Evolutionary conservation across 2,113 vertebrate species (phyloP).

Genomic region (Capreolus pygargus): DNA sequence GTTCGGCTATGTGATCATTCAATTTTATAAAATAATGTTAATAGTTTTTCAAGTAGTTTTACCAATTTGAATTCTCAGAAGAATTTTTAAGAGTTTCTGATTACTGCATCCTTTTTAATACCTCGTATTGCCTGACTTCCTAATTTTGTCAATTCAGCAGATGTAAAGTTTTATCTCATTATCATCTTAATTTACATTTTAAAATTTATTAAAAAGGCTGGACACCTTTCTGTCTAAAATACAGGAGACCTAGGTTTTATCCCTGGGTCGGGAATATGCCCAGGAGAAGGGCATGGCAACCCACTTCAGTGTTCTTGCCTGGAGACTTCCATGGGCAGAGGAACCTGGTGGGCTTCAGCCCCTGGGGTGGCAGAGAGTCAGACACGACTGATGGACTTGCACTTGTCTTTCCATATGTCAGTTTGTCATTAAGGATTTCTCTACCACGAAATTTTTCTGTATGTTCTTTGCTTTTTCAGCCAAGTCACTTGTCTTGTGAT

Average conservation of each 20-base stretch:
- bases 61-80: slow-evolving; percentile 12
- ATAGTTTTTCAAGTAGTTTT: background rate
- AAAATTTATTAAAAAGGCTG: background rate
- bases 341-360: background rate
- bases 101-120: background rate
- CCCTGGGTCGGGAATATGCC: background rate
- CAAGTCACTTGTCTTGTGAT: background rate
- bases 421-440: background rate
- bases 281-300: background rate
- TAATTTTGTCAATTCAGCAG: background rate
- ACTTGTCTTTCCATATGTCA: background rate
- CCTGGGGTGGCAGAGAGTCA: background rate
- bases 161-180: background rate
- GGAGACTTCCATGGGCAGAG: background rate
- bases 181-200: background rate
- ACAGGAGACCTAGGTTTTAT: background rate
- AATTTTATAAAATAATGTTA: background rate
- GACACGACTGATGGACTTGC: background rate
- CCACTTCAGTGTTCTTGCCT: background rate
- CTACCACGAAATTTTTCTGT: background rate
- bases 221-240: background rate
- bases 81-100: slow-evolving; percentile 1
- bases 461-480: background rate
- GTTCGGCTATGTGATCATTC: background rate
- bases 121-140: background rate